Conservation (phyloP, 2,113 vertebrate genomes). For the Edolisoma coerulescens region DNA sequence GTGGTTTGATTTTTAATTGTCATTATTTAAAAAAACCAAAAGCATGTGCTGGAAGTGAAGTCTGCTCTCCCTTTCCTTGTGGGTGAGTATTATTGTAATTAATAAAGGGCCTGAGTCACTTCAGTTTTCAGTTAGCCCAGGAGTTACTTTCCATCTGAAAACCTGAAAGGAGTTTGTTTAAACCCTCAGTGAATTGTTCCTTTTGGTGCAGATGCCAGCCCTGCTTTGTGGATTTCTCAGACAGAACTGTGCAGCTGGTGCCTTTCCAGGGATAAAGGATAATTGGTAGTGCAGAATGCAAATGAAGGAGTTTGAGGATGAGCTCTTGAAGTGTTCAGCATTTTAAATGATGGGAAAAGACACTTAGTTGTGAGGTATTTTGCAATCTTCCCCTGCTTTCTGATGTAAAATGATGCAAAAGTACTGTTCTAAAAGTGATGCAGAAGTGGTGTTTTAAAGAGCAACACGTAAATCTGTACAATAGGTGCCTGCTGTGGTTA, state of each 20-base stretch:
- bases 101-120: neutral
- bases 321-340: neutral
- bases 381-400: neutral
- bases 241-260: conserved; percentile 8
- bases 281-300: conserved; percentile 1
- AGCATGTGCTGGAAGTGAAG: neutral
- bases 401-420: neutral
- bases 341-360: neutral
- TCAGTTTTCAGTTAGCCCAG: neutral
- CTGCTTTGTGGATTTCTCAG: neutral
- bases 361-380: neutral
- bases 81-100: neutral
- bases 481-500: neutral
- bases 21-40: neutral
- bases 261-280: conserved; percentile 9
- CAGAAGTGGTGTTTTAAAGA: neutral
- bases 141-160: conserved; percentile 7
- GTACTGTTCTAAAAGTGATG: neutral
- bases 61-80: neutral
- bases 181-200: neutral
- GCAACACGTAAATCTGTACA: neutral
- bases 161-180: conserved; percentile 5
- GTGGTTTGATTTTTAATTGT: conserved; percentile 8
- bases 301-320: neutral
- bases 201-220: neutral